Evolutionary conservation across 2,113 vertebrate genomes (phyloP).

Genomic region (Callaeas wilsoni): DNA sequence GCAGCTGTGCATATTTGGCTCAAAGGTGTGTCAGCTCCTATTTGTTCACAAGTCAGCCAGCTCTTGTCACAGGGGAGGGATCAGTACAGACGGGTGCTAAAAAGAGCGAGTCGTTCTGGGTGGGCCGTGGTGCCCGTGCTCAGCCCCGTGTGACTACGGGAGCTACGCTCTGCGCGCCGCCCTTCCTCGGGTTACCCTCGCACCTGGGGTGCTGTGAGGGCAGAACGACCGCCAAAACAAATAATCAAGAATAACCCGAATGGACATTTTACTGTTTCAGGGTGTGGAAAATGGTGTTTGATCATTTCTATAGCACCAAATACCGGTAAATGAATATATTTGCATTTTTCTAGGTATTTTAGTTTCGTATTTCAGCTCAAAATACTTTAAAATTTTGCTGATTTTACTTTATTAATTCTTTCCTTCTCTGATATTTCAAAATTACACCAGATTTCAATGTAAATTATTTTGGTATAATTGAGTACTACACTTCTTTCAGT

Average conservation of each 20-base stretch:
- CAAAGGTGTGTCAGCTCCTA: not conserved
- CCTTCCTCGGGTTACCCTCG: not conserved
- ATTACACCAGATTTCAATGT: not conserved
- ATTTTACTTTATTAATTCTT: not conserved
- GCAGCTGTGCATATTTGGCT: not conserved
- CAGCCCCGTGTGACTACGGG: rapidly evolving
- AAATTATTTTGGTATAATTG: not conserved
- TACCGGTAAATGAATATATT: not conserved
- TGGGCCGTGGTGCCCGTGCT: rapidly evolving
- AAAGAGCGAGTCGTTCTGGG: not conserved
- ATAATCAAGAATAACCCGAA: not conserved
- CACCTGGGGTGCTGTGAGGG: too few relatives aligned
- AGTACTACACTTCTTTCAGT: not conserved
- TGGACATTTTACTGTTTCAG: not conserved
- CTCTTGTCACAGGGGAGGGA: not conserved
- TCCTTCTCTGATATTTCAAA: not conserved
- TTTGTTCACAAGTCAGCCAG: not conserved
- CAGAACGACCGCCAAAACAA: not conserved
- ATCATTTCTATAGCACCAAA: not conserved
- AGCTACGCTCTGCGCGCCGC: rapidly evolving
- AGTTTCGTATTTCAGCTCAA: not conserved
- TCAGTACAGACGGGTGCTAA: not conserved
- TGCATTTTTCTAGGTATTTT: not conserved
- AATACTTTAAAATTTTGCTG: not conserved
- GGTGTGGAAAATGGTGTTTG: rapidly evolving